phyloP scores from a whole-genome alignment of 2,113 vertebrate species.

The Gadus chalcogrammus region DNA sequence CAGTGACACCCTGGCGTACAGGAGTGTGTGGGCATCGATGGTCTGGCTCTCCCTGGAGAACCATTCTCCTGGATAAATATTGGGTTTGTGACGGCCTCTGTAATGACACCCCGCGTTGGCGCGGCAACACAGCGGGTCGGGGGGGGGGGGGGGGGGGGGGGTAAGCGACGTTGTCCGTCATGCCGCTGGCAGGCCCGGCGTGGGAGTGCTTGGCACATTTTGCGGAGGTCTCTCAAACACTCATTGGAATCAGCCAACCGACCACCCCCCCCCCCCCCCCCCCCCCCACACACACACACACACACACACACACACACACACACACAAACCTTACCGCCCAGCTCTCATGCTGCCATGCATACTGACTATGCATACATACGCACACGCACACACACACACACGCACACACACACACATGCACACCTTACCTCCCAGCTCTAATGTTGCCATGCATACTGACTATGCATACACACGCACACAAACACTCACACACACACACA shows the following conservation, averaged over 20 bases:
- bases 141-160: conserved; percentile 53
- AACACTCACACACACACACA: no score
- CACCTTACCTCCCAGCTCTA: background rate
- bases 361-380: conserved; percentile 49
- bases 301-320: conserved; percentile 53
- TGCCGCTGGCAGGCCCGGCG: conserved; percentile 61
- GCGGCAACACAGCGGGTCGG: conserved; percentile 28
- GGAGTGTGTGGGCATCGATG: conserved; percentile 30
- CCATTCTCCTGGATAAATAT: conserved; percentile 71
- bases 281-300: conserved; percentile 60
- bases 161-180: conserved; percentile 71
- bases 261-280: conserved; percentile 63
- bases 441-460: background rate
- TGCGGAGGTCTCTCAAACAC: conserved; percentile 66
- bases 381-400: conserved; percentile 40
- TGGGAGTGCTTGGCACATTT: conserved; percentile 72
- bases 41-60: conserved; percentile 59
- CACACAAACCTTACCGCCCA: background rate
- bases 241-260: conserved; percentile 66
- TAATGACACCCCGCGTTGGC: conserved; percentile 65
- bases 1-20: no score
- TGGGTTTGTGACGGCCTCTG: conserved; percentile 66
- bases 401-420: conserved; percentile 27
- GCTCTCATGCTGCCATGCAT: background rate
- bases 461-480: background rate